Base-by-base conservation (phyloP, 2,888 invertebrate species). In the Hofmannophila pseudospretella region DNA sequence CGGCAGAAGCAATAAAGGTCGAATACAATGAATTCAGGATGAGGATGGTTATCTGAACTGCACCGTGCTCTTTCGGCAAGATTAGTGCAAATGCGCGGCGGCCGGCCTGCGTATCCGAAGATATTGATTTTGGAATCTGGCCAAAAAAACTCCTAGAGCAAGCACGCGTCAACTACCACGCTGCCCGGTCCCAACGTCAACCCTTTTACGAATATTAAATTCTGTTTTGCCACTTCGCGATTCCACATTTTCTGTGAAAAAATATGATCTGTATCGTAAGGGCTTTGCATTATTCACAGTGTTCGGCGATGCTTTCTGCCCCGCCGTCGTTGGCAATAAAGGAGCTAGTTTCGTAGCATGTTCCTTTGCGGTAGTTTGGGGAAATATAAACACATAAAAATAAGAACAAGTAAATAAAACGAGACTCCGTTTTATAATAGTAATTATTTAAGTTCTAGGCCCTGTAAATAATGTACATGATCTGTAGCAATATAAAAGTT, bases 151-250 rank as follows among this genome's bases (percentile, higher is more conserved):
- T 78, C 70, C 59, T 74, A 75, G 74, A 72, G 72, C 69, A 70
- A 70, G 77, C 81, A 78, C 81, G 84, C 86, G 84, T 85, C 82
- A 84, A 84, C 79, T 77, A 71, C 74, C 76, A 72, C 74, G 77
- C 74, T 78, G 78, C 72, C 77, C 78, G 75, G 70, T 72, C 71
- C 71, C 76, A 71, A 68, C 77, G 72, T 86, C 78, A 86, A 85
- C 84, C 86, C 86, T 85, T 86, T 86, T 74, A 85, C 86, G 82
- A 85, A 86, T 86, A 86, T 86, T 85, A 86, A 85, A 86, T 85
- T 85, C 80, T 85, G 85, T 86, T 86, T 85, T 85, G 84, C 82
- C 82, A 84, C 81, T 85, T 86, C 72, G 75, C 78, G 74, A 79
- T 72, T 82, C 74, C 72, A 78, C 78, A 78, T 78, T 66, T 72